Base-by-base conservation (phyloP, 2,797 vertebrate genomes). In the Pseudomugil gertrudae region DNA sequence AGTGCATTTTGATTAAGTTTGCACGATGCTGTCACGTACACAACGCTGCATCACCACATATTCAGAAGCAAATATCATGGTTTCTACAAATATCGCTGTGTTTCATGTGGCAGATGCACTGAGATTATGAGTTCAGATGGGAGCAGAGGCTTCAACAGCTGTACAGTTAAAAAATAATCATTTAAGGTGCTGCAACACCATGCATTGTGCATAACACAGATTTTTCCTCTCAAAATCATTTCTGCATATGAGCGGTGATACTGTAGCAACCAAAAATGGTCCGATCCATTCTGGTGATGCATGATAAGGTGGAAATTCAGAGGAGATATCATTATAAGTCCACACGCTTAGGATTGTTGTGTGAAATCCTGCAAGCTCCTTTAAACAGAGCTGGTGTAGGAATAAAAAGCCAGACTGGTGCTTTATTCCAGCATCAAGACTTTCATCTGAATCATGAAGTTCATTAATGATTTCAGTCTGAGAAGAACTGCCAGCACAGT, bases 1-100 rank as follows among this genome's bases (percentile, higher is more conserved):
- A 83, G 79, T 87, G 87, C 89, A 69, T 83, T 68, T 60, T 59
- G 19, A 68, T 75, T 81, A 33, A 59, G 52, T 56, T 60, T 50
- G 60, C 47, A 74, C 67, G 78, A 15, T n/a, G 72, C 45, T 26
- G 63, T 55, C 63, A 71, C 59, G 65, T 17, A 21, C 69, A 75
- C 48, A n/a, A 57, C 45, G 62, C 54, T 52, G 78, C 57, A 66
- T 84, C 50, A 61, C 62, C 71, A 79, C 72, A 15, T 66, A 61
- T 35, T 53, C 2, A 65, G 40, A 78, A 68, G 65, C 48, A 30
- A 51, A 64, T 4, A 69, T 13, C 19, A 33, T 27, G 36, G 45
- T 10, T 50, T 26, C 69, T 48, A 53, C 66, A 32, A 55, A 57
- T 21, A 35, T 33, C 21, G 66, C 35, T 47, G 63, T 23, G 11